Evolutionary conservation across 2,113 vertebrate species (phyloP).

Genomic region (Myotis brandtii): DNA sequence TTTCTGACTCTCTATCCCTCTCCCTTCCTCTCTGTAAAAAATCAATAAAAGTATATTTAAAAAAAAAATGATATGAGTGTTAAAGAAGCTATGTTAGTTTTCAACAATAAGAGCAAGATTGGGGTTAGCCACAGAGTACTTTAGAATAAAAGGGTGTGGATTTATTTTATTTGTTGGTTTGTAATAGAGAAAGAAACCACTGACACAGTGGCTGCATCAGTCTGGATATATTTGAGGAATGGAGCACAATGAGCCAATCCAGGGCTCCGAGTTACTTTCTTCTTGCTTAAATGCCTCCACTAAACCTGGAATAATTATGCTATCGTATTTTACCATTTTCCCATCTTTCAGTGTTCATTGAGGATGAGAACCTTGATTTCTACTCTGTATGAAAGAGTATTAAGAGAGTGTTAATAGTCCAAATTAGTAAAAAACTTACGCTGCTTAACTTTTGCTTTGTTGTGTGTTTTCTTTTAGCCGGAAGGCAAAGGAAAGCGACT

Average conservation of each 20-base stretch:
- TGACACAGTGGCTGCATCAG: neutral
- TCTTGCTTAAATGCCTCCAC: neutral
- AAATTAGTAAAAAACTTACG: neutral
- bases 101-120: neutral
- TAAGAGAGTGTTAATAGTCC: neutral
- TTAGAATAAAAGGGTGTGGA: neutral
- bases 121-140: neutral
- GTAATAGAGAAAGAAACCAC: neutral
- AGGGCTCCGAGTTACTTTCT: neutral
- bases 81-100: neutral
- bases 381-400: neutral
- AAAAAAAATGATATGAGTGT: neutral
- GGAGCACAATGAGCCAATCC: neutral
- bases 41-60: too few species aligned
- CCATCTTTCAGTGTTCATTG: neutral
- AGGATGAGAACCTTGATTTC: neutral
- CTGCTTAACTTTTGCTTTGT: neutral
- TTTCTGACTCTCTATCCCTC: too few species aligned
- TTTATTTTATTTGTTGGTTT: neutral
- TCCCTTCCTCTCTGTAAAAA: too few species aligned
- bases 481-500: constrained; percentile 96
- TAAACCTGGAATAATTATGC: neutral
- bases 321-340: neutral
- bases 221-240: neutral
- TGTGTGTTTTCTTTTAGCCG: constrained; percentile 82